These are phyloP conservation scores for Phaenicophaeus curvirostris DNA, from an alignment of 2,797 vertebrate species.

Conservation along the genomic window DNA sequence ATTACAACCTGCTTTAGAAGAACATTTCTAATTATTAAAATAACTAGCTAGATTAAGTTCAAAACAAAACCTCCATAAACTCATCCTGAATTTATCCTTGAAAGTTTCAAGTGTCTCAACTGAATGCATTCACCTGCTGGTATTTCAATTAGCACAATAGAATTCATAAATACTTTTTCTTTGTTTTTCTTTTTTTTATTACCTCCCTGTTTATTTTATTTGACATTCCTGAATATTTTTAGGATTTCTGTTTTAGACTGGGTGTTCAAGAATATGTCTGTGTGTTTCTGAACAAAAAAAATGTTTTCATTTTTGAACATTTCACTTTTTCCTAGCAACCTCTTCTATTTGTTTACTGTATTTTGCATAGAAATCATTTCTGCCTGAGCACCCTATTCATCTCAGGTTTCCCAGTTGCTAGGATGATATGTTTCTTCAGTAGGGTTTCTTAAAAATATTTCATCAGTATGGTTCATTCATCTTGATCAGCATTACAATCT, in stretches of 20 bases:
- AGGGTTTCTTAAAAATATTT: not conserved
- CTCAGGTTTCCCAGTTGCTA: not conserved
- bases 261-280: not conserved
- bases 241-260: not conserved
- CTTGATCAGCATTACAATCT: not conserved
- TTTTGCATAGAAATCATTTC: not conserved
- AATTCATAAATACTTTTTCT: not conserved
- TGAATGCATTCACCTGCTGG: constrained; percentile 49
- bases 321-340: not conserved
- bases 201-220: not conserved
- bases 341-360: not conserved
- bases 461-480: not conserved
- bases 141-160: constrained; percentile 37
- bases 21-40: constrained; percentile 77
- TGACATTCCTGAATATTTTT: not conserved
- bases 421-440: not conserved
- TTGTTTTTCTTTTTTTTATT: not conserved
- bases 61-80: constrained; percentile 50
- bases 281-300: not conserved
- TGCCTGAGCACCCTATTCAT: not conserved
- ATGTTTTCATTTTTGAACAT: not conserved
- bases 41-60: constrained; percentile 73
- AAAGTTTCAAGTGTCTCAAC: constrained; percentile 66
- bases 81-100: constrained; percentile 71
- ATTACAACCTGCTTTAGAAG: constrained; percentile 71